phyloP scores from a whole-genome alignment of 1,140 invertebrate species.

The Microplitis demolitor region DNA sequence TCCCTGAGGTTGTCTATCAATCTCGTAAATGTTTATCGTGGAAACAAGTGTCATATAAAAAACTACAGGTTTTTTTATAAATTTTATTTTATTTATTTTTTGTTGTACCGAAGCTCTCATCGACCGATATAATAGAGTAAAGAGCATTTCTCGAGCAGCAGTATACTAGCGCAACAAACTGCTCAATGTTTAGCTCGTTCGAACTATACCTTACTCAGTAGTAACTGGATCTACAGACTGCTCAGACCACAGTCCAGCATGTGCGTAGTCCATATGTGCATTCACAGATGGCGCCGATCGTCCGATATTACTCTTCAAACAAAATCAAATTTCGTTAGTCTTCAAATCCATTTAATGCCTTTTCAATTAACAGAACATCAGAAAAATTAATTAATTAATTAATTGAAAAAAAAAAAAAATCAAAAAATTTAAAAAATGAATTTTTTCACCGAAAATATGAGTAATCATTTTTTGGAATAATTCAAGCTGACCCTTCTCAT shows the following conservation, averaged over 20 bases:
- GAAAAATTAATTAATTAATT: too few relatives aligned
- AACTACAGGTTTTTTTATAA: not conserved
- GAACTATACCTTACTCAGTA: not conserved
- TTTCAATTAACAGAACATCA: too few relatives aligned
- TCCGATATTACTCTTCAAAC: constrained; percentile 10
- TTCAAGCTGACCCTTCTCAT: too few relatives aligned
- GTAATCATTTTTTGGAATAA: too few relatives aligned
- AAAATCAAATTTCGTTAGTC: too few relatives aligned
- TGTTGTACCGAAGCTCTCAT: not conserved
- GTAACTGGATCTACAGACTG: not conserved
- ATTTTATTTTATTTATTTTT: too few relatives aligned
- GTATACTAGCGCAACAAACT: too few relatives aligned
- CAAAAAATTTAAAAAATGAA: too few relatives aligned
- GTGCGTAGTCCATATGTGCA: constrained; percentile 7
- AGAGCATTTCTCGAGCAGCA: not conserved
- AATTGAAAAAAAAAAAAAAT: too few relatives aligned
- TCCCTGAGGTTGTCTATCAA: not conserved
- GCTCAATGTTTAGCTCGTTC: not conserved
- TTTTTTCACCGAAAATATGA: too few relatives aligned
- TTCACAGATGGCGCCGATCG: constrained; percentile 32
- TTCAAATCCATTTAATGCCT: too few relatives aligned
- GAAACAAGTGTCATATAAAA: constrained; percentile 12
- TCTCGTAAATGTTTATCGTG: not conserved
- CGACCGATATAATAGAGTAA: not conserved
- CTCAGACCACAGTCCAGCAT: constrained; percentile 19